These are phyloP conservation scores for Amphibalanus amphitrite DNA, from an alignment of 1,140 invertebrate species.

Conservation along the genomic window DNA sequence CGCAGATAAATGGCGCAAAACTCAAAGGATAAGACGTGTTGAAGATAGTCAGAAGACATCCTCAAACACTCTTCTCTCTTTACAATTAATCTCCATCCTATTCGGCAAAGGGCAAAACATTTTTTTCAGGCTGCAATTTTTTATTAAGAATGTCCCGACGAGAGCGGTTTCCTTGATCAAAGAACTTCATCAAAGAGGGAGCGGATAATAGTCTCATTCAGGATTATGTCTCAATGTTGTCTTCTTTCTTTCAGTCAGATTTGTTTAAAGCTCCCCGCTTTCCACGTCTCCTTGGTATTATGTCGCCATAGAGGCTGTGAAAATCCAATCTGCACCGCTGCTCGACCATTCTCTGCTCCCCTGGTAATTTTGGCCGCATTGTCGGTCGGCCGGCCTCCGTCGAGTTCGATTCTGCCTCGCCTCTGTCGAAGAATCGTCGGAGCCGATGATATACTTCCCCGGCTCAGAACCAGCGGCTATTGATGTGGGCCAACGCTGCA, in stretches of 20 bases:
- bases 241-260: neutral
- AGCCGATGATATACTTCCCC: no score
- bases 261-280: neutral
- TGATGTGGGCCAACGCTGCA: no score
- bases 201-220: neutral
- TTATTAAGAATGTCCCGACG: neutral
- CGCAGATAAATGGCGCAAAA: no score
- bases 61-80: no score
- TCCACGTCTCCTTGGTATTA: neutral
- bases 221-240: conserved; percentile 1
- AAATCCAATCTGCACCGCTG: neutral
- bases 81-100: no score
- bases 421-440: no score
- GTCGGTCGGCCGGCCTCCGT: neutral
- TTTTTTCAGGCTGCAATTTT: neutral
- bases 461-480: no score
- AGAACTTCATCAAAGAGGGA: neutral
- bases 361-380: neutral
- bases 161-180: neutral
- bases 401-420: no score
- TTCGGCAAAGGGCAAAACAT: neutral
- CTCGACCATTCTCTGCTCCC: neutral
- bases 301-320: neutral
- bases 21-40: no score
- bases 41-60: no score